Evolutionary conservation across 2,797 vertebrate genomes (phyloP).

Genomic region (Rhinatrema bivittatum): DNA sequence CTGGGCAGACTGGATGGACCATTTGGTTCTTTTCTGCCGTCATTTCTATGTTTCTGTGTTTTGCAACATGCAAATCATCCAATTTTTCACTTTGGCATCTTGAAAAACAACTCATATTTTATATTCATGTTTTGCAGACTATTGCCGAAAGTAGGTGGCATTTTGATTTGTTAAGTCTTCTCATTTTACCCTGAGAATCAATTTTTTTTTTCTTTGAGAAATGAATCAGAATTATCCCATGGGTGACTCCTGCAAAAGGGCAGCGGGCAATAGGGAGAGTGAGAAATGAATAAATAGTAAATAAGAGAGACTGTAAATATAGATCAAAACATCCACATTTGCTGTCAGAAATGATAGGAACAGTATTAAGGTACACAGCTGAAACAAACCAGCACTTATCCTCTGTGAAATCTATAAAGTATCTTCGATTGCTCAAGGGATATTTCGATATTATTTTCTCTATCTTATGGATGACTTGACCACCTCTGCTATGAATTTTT

Average conservation of each 20-base stretch:
- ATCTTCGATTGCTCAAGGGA: slow-evolving; percentile 65
- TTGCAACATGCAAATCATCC: too few species aligned
- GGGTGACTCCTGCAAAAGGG: slow-evolving; percentile 9
- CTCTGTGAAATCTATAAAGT: slow-evolving; percentile 64
- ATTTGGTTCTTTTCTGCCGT: too few species aligned
- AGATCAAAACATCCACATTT: slow-evolving; percentile 56
- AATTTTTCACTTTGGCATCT: too few species aligned
- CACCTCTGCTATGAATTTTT: slow-evolving; percentile 82
- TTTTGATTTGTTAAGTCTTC: too few species aligned
- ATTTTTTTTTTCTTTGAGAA: too few species aligned
- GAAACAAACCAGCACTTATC: slow-evolving; percentile 76
- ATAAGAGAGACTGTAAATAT: slow-evolving; percentile 50
- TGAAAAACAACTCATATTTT: too few species aligned
- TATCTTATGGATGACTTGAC: slow-evolving; percentile 69
- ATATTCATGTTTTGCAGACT: too few species aligned
- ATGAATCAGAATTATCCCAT: slow-evolving; percentile 16
- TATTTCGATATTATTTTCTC: slow-evolving; percentile 71
- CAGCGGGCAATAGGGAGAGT: slow-evolving; percentile 12
- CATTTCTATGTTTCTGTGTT: too few species aligned
- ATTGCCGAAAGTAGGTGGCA: too few species aligned
- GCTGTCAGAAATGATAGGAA: slow-evolving; percentile 50
- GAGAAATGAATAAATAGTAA: slow-evolving; percentile 38
- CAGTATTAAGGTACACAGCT: slow-evolving; percentile 55
- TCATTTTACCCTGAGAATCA: too few species aligned
- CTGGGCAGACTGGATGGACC: too few species aligned